phyloP scores from a whole-genome alignment of 2,113 vertebrate species.

The Chaetorhynchus papuensis region DNA sequence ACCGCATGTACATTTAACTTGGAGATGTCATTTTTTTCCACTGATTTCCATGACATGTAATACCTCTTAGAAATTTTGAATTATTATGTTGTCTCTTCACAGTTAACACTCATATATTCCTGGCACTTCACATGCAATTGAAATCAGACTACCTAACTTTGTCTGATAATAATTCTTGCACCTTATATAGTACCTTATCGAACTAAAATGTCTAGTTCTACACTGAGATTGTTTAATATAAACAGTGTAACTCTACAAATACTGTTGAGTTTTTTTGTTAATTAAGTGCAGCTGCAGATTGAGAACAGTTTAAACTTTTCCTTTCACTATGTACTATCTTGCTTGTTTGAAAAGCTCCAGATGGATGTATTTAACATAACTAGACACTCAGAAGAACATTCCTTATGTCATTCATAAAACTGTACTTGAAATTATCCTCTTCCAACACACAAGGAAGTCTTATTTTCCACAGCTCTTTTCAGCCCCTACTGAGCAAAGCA shows the following conservation, averaged over 20 bases:
- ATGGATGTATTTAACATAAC: neutral
- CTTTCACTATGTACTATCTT: neutral
- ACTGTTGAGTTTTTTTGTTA: neutral
- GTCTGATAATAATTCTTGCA: neutral
- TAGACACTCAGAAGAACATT: neutral
- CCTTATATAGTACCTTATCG: neutral
- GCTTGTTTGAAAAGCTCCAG: neutral
- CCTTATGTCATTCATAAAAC: neutral
- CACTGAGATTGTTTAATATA: neutral
- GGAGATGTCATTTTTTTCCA: neutral
- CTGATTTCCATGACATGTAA: neutral
- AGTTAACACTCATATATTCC: neutral
- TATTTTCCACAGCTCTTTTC: neutral
- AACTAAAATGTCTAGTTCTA: neutral
- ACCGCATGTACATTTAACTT: neutral
- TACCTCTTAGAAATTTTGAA: neutral
- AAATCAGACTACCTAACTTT: neutral
- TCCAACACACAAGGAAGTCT: neutral
- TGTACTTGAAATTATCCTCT: neutral
- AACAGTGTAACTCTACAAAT: neutral
- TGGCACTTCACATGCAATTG: neutral
- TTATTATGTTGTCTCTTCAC: neutral
- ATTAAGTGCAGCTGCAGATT: constrained; percentile 9
- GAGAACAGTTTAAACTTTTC: neutral
- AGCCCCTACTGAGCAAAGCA: neutral